Base-by-base conservation (phyloP, 2,113 vertebrate genomes). In the Rattus rattus region DNA sequence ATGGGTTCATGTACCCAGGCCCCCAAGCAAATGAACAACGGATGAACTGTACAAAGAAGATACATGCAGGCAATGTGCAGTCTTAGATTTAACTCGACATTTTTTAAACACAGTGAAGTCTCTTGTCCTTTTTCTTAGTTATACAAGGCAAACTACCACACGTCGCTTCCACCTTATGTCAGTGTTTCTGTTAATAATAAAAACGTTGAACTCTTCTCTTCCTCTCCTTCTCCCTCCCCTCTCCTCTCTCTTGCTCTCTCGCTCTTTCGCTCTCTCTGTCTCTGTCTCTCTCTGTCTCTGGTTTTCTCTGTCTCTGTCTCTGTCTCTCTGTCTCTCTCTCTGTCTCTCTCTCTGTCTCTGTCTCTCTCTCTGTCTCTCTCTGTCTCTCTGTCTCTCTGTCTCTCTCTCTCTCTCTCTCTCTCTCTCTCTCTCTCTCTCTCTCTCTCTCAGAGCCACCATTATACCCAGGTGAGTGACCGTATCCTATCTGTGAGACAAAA, bases 401-500 rank as follows among this genome's bases (percentile, higher is more conserved):
- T 39, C 56, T 75, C 39, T 43, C 43, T 47, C 33, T 47, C 65
- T 7, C 0, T 0, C 84, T 20, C 16, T 24, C 61, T 72, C 28
- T 33, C n/a, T 11, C 70, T 83, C 47, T 73, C 24, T 73, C 30
- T 7, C 0, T 0, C 84, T 20, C 91, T 90, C 14, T 28, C n/a
- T 11, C 70, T 83, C 47, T 73, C 24, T 73, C 30, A 10, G 11
- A 36, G 7, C 84, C 28, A 75, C 59, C 19, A 91, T 76, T 39
- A 61, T 22, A 4, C 80, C 33, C 36, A 73, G 59, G 79, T 49
- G n/a, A 96, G 43, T 52, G 63, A 95, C 43, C 3, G 67, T 2
- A 2, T 11, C 65, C 75, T 8, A 70, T 11, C 52, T 94, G 14
- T 47, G 61, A 95, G 76, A 86, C 77, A 98, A 97, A 97, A 95